Conservation (phyloP, 2,113 vertebrate genomes). For the Mustela lutreola region DNA sequence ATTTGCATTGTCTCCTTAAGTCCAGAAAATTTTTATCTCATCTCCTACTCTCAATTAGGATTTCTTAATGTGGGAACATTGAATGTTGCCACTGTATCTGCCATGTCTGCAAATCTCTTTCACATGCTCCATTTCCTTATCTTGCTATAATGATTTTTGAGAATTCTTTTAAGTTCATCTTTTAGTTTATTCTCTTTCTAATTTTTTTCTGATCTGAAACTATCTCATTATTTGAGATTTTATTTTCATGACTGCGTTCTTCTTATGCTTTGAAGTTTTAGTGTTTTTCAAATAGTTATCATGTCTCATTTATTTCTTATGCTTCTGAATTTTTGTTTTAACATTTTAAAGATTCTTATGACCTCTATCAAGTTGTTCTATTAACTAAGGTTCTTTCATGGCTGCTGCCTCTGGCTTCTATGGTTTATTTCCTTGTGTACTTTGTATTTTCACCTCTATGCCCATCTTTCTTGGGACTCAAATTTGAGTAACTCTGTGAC, state of each 20-base stretch:
- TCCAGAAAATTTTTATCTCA: neutral
- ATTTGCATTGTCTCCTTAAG: neutral
- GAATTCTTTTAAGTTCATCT: neutral
- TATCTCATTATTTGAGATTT: neutral
- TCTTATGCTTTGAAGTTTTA: neutral
- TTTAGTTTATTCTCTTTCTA: neutral
- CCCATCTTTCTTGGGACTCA: neutral
- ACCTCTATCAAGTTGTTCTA: neutral
- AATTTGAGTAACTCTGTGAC: conserved; percentile 26
- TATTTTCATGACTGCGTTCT: neutral
- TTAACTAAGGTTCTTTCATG: neutral
- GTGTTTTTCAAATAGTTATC: neutral
- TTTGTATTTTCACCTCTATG: neutral
- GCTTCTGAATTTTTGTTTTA: neutral
- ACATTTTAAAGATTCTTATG: neutral
- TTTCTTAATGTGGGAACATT: neutral
- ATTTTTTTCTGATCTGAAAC: neutral
- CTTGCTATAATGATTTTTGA: neutral
- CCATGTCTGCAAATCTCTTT: neutral
- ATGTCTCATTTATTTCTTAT: neutral
- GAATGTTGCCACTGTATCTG: neutral
- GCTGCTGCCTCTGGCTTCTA: neutral
- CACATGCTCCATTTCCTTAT: neutral
- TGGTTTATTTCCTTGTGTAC: neutral
- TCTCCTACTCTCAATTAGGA: neutral